A percentile compares a stretch with the other conserved stretches of the same genome.
These are phyloP conservation scores for Ectemnius continuus DNA, from an alignment of 2,888 invertebrate species.

Conservation along the genomic window DNA sequence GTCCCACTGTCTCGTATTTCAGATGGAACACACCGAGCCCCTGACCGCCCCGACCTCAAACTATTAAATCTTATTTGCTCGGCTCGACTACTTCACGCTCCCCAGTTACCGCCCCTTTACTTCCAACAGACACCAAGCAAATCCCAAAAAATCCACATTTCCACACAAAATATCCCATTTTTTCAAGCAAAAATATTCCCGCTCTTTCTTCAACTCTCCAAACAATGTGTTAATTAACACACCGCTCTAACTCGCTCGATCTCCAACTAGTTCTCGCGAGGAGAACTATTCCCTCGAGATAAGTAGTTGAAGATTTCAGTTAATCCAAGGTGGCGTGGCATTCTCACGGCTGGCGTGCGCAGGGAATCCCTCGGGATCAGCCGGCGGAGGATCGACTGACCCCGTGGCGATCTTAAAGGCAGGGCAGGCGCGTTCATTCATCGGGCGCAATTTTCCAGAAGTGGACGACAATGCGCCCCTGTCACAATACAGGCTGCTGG, in stretches of 20 bases:
- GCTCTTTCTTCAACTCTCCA: too few species aligned
- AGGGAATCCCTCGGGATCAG: slow-evolving; percentile 45
- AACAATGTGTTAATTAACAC: too few species aligned
- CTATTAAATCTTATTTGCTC: background rate
- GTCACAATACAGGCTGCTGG: slow-evolving; percentile 69
- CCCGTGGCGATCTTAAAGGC: slow-evolving; percentile 53
- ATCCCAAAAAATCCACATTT: too few species aligned
- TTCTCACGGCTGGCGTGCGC: slow-evolving; percentile 38
- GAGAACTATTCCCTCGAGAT: too few species aligned
- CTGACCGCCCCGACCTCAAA: background rate
- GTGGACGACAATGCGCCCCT: slow-evolving; percentile 69
- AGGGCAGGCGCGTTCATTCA: slow-evolving; percentile 65
- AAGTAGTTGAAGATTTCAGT: too few species aligned
- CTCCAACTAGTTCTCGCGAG: too few species aligned
- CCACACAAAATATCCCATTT: too few species aligned
- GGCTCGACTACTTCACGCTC: too few species aligned
- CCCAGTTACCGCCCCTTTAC: too few species aligned
- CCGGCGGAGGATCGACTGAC: slow-evolving; percentile 53
- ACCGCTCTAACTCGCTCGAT: too few species aligned
- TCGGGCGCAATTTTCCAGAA: slow-evolving; percentile 70
- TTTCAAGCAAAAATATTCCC: too few species aligned
- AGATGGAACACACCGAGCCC: background rate
- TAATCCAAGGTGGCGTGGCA: background rate
- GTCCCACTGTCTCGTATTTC: slow-evolving; percentile 8
- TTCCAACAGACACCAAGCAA: too few species aligned